Evolutionary conservation across 2,888 invertebrate species (phyloP), one percentile per base, ranked within the genome.

Genomic region (Pelosia muscerda): DNA sequence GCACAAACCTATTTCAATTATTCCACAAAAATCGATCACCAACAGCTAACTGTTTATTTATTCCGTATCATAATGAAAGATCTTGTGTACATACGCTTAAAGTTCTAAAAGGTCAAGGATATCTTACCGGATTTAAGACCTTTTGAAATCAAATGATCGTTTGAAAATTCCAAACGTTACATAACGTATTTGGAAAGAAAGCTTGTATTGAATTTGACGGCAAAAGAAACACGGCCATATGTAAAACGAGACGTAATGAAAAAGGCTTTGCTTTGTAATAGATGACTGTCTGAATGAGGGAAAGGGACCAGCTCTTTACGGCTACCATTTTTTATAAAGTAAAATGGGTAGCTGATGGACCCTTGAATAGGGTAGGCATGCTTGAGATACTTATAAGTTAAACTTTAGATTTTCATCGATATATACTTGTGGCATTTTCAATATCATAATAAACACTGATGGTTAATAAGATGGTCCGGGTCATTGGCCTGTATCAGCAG

Each of bases 201-300:
- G 31, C 65, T 42, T 55, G 71, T 70, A 77, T 81, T 76, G 80
- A 79, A 77, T 77, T 77, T 69, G 49, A 61, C 67, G 61, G 60
- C 74, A 74, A 80, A 80, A 71, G 74, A 58, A 71, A 73, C 65
- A 65, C 72, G 67, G 68, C 66, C 68, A 68, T 76, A 79, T 81
- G 76, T 74, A 74, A 79, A 80, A 69, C 69, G 74, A 70, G 49
- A 72, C 71, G 69, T 77, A 79, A 79, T 81, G 75, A 74, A 80
- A 81, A 78, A 79, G 72, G 72, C 69, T 72, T 61, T 70, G 66
- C 68, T 71, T 73, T 69, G 73, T 80, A 66, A 66, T 69, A 70
- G 67, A 65, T 68, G 64, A 68, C 54, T 76, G 65, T 70, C 65
- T 79, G 74, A 73, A 73, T 76, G 66, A 68, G 65, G 58, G 61